Base-by-base conservation (phyloP, 2,113 vertebrate species). In the Peromyscus maniculatus region DNA sequence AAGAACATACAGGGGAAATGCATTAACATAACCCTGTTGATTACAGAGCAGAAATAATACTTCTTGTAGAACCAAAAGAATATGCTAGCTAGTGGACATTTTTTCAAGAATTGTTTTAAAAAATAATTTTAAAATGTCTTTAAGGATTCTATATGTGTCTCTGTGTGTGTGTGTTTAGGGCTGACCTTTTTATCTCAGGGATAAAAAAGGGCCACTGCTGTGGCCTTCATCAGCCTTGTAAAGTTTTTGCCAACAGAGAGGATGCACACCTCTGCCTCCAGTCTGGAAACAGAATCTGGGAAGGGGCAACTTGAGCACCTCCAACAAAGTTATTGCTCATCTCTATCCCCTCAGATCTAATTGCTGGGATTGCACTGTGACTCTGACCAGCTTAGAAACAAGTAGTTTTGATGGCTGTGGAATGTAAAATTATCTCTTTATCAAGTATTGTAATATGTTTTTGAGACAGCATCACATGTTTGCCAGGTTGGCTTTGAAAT, bases 161-260 rank as follows among this genome's bases (percentile, higher is more conserved):
- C 15, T 71, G 67, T 36, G 67, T 71, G 31, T 33, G 67, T 33
- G 31, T 69, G 31, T 69, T 71, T 71, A 71, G 69, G 33, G 2
- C 33, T 66, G 64, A 66, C 26, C 28, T 66, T 26, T 28, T 75
- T 17, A 64, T 16, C 9, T 89, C 33, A 89, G 33, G 16, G 5
- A 64, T 3, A 3, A 1, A 5, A 5, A 46, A 43, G 43, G 43
- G 43, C 43, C 7, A 4, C 1, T 26, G 9, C 0, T 21, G 17
- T 31, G 19, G 4, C 0, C 4, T 28, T 93, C 8, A 10, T 83
- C 31, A 8, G 72, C 69, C 17, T 43, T 64, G 46, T 22, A 8
- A 3, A 4, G 19, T 4, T n/a, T n/a, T n/a, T 43, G 13, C 1
- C 15, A 17, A 1, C 1, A 21, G 16, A 46, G 19, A 52, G 5